Conservation (phyloP, 2,888 invertebrate species). For the Pocota personata region DNA sequence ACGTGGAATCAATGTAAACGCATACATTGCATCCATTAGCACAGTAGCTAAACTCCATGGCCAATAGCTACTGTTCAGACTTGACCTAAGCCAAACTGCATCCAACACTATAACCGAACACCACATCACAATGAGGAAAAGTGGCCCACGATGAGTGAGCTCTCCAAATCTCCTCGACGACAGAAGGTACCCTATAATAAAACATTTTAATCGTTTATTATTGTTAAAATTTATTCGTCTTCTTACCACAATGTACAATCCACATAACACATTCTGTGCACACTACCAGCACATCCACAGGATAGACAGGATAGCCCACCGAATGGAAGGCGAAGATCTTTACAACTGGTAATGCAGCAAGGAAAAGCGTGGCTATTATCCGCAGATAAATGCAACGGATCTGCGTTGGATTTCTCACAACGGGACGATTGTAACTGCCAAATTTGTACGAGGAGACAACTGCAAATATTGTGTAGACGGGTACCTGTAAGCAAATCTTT, state of each 20-base stretch:
- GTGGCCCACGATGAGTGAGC: constrained; percentile 89
- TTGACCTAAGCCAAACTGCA: constrained; percentile 88
- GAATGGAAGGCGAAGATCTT: constrained; percentile 87
- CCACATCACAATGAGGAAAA: constrained; percentile 88
- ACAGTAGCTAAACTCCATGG: constrained; percentile 86
- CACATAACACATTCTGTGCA: constrained; percentile 90
- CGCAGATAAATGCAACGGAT: constrained; percentile 87
- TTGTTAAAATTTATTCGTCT: neutral
- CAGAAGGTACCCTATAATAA: constrained; percentile 83
- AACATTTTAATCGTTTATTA: neutral
- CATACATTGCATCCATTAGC: constrained; percentile 87
- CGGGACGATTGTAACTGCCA: constrained; percentile 87
- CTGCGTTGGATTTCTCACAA: constrained; percentile 86
- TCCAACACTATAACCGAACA: constrained; percentile 87
- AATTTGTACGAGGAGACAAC: constrained; percentile 91
- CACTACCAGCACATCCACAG: constrained; percentile 88
- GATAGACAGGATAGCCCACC: constrained; percentile 84
- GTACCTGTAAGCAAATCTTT: constrained; percentile 90
- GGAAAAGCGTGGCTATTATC: constrained; percentile 85
- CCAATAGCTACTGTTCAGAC: constrained; percentile 84
- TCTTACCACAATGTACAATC: constrained; percentile 91
- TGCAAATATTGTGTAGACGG: constrained; percentile 89
- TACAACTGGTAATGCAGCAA: constrained; percentile 88
- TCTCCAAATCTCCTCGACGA: constrained; percentile 87
- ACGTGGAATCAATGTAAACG: constrained; percentile 88